Base-by-base conservation (phyloP, 1,140 invertebrate genomes). In the Hyles vespertilio region DNA sequence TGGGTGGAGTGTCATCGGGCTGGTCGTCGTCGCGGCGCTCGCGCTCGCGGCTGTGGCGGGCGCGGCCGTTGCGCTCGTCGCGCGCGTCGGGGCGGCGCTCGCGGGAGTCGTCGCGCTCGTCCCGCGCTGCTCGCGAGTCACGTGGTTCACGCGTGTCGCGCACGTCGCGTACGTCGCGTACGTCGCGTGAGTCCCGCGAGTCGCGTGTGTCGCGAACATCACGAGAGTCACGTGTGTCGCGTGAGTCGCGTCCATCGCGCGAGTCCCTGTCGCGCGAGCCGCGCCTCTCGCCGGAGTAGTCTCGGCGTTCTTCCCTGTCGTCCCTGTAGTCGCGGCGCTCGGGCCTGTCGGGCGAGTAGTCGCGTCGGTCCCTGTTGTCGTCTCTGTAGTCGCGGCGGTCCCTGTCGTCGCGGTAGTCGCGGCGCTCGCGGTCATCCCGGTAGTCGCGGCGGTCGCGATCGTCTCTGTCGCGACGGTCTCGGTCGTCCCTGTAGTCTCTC, bases 1-100 rank as follows among this genome's bases (percentile, higher is more conserved):
- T 22, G 22, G 22, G 82, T 58, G 89, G 89, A 53, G 71, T 70
- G 55, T 91, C 90, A 6, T 89, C 85, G 36, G 22, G 22, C 22
- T 22, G 22, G 36, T 63, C 58, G 45, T 82, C 75, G 59, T 72
- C 88, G 70, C 65, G 73, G 64, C 81, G 57, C 57, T 84, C 81
- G 9, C 79, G 70, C 34, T 73, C 72, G 53, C 78, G 76, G 54
- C 79, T 77, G 32, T 59, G 59, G n/a, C 63, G 61, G 11, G 61
- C 47, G 55, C 72, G 68, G 11, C 77, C 77, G 61, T 81, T 78
- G 46, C 70, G 68, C 22, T 67, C 67, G 32, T 58, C 32, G 45
- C 56, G 56, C 56, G 53, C 12, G 56, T n/a, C 5, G 40, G 11
- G 45, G 56, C 6, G 33, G 51, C 51, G 44, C 36, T 32, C 32